phyloP scores from a whole-genome alignment of 2,113 vertebrate species.

The Ictalurus furcatus region DNA sequence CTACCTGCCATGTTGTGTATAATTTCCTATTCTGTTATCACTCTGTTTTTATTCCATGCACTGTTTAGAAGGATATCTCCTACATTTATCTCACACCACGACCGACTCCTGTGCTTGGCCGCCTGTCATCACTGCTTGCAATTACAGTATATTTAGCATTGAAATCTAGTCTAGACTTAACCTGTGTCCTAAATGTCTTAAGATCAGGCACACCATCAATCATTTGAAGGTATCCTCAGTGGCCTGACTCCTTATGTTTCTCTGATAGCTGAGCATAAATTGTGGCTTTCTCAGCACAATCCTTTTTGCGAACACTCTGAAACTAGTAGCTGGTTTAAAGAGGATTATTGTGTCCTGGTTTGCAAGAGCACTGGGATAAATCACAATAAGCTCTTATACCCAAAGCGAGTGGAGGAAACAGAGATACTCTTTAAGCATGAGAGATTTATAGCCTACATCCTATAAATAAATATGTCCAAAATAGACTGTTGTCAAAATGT shows the following conservation, averaged over 20 bases:
- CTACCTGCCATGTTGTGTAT: background rate
- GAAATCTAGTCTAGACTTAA: conserved; percentile 25
- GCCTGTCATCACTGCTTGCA: background rate
- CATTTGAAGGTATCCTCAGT: background rate
- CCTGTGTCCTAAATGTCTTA: background rate
- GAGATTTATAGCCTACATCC: conserved; percentile 34
- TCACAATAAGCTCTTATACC: conserved; percentile 38
- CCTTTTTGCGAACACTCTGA: background rate
- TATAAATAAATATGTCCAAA: conserved; percentile 40
- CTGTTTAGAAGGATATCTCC: background rate
- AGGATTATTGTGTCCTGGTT: conserved; percentile 32
- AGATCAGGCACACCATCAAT: conserved; percentile 3
- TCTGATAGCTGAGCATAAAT: background rate
- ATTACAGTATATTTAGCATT: background rate
- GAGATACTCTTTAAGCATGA: conserved; percentile 32
- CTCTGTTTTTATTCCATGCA: background rate
- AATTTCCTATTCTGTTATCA: background rate
- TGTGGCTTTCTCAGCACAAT: background rate
- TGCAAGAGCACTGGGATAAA: conserved; percentile 22
- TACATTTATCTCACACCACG: background rate
- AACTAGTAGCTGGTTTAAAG: background rate
- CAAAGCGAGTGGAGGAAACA: conserved; percentile 28
- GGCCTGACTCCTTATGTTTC: background rate
- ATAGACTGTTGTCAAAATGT: conserved; percentile 39
- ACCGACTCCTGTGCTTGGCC: background rate